Base-by-base conservation (phyloP, 2,888 invertebrate genomes). In the Cerceris ruficornis region DNA sequence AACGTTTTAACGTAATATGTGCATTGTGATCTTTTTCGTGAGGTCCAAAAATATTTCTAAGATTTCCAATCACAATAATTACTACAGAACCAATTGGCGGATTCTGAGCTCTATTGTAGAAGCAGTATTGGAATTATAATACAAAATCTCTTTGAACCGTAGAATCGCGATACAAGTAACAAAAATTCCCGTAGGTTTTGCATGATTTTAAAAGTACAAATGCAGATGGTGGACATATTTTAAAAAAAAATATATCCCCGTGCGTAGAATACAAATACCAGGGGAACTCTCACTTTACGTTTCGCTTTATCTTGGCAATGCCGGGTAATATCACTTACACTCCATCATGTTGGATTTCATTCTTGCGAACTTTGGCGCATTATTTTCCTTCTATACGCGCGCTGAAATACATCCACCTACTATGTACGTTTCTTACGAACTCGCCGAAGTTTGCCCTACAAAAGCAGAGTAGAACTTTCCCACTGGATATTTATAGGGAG, bases 271-370 rank as follows among this genome's bases (percentile, higher is more conserved):
- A 15, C 17, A 14, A 17, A 60, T 60, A 15, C 11, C 14, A 2
- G 11, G 60, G 7, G 17, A 46, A 42, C 46, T n/a, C 14, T 46
- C 46, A 15, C 46, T 15, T 46, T 14, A 46, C 41, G 5, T n/a
- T 46, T 6, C 17, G 17, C 13, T 15, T 28, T 28, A 46, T 60
- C 4, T 55, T 14, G 6, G 41, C 54, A 54, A 55, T 65, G 65
- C 13, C n/a, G 17, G 9, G 42, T 55, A 55, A 39, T 55, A 54
- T 65, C 15, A 13, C 55, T 65, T 50, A 28, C 65, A 65, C 55
- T 55, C 54, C 42, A 42, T 55, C 65, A 65, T 39, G 7, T 14
- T 54, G 52, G 64, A 52, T 65, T 54, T 54, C 42, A 65, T 52
- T 65, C 11, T 52, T 55, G 7, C 54, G 43, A 65, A 65, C 54